Evolutionary conservation across 2,888 invertebrate genomes (phyloP).

Genomic region (Eilema sororculum): DNA sequence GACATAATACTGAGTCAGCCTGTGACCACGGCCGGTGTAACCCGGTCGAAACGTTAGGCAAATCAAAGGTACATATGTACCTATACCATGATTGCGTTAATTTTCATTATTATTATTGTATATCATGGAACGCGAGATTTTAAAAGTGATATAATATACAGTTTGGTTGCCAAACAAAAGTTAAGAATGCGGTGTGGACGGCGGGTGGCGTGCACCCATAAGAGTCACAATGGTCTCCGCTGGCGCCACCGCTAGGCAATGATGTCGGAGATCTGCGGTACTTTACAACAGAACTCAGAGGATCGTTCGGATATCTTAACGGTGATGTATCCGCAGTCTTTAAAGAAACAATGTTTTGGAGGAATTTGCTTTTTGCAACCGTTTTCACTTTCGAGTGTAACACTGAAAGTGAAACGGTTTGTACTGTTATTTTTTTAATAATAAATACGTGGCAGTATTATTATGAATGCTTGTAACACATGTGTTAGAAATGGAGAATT

Average conservation of each 20-base stretch:
- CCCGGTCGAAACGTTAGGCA: no score
- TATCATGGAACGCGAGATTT: no score
- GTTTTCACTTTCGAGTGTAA: no score
- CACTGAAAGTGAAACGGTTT: neutral
- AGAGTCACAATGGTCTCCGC: slow-evolving; percentile 20
- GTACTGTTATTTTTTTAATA: neutral
- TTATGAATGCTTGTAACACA: no score
- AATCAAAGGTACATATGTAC: no score
- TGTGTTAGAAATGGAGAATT: no score
- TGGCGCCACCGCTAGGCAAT: slow-evolving; percentile 21
- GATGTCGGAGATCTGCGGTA: slow-evolving; percentile 11
- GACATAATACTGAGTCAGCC: no score
- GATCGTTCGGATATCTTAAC: slow-evolving; percentile 7
- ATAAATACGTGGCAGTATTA: no score
- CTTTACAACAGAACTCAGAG: slow-evolving; percentile 3
- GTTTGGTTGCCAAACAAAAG: slow-evolving; percentile 19
- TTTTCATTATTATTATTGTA: no score
- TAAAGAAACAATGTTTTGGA: neutral
- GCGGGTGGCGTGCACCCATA: slow-evolving; percentile 4
- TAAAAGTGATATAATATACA: no score
- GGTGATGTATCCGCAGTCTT: slow-evolving; percentile 10
- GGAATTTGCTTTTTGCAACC: neutral
- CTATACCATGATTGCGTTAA: no score
- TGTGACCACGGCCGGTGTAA: no score
- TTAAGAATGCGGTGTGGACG: slow-evolving; percentile 31